Evolutionary conservation across 2,888 invertebrate species (phyloP).

Genomic region (Polia nebulosa): DNA sequence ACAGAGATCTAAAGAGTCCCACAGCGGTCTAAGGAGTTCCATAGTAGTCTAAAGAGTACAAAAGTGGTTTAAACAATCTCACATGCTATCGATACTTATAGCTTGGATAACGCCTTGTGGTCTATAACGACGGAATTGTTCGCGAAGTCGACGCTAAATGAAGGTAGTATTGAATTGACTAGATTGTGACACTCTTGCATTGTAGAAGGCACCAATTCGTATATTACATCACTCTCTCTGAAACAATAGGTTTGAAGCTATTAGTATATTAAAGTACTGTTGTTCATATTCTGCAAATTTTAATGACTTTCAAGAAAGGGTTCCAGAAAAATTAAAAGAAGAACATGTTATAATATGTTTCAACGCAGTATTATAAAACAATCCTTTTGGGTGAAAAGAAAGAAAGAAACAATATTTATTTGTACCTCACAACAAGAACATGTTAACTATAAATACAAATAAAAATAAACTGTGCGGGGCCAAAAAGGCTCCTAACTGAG

Average conservation of each 20-base stretch:
- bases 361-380: too few species aligned
- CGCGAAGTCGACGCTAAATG: constrained; percentile 73
- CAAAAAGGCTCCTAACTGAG: too few species aligned
- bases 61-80: neutral
- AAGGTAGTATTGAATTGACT: constrained; percentile 76
- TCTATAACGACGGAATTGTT: constrained; percentile 78
- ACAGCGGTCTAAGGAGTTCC: neutral
- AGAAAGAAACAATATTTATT: too few species aligned
- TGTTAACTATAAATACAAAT: too few species aligned
- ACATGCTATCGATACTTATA: constrained; percentile 62
- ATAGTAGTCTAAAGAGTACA: neutral
- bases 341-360: too few species aligned
- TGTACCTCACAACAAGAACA: too few species aligned
- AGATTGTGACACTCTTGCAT: constrained; percentile 74
- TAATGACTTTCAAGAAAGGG: too few species aligned
- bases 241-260: constrained; percentile 57
- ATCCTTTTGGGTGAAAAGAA: too few species aligned
- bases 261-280: too few species aligned
- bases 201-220: constrained; percentile 70
- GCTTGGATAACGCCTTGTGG: constrained; percentile 67
- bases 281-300: too few species aligned
- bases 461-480: too few species aligned
- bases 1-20: neutral
- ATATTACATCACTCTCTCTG: constrained; percentile 75
- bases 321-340: too few species aligned